Base-by-base conservation (phyloP, 2,113 vertebrate species). In the Hipposideros armiger region DNA sequence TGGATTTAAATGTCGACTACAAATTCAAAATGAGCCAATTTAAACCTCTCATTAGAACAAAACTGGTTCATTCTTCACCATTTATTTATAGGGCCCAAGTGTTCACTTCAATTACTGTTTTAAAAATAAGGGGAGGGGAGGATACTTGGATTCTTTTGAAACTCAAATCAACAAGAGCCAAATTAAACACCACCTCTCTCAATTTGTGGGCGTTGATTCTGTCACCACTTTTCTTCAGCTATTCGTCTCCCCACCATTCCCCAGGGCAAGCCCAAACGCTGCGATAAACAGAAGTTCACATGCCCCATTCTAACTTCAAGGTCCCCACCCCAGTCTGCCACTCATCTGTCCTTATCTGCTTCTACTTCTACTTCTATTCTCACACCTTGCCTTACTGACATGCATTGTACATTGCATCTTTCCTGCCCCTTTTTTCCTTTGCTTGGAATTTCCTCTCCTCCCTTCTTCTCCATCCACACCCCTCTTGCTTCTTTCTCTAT, bases 61-160 rank as follows among this genome's bases (percentile, higher is more conserved):
- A 86, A 16, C 11, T 4, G 2, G 32, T 76, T 93, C 58, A 56
- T 80, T 50, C 40, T 83, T 93, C 64, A 88, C 58, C 58, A 54
- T 66, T 93, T 87, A 72, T 84, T 70, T 93, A 64, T 69, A 93
- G 88, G 40, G 19, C 78, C 52, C 52, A 70, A 78, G n/a, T 13
- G 74, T 64, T 91, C 77, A 74, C 30, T 94, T 97, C 74, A 86
- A 78, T 78, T 77, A 82, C 16, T 58, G 50, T 81, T 58, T 95
- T 95, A 62, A 95, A 86, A 87, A 74, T 92, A 85, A 83, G 47
- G 26, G 2, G 4, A 5, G 32, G 6, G 11, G 22, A 66, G 73
- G 22, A 47, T 91, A 40, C 42, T 90, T 80, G 69, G 47, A 66
- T 81, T 90, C 87, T 52, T 91, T 77, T 89, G 87, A 72, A 95